Base-by-base conservation (phyloP, 1,140 invertebrate species). In the Leptinotarsa texana region DNA sequence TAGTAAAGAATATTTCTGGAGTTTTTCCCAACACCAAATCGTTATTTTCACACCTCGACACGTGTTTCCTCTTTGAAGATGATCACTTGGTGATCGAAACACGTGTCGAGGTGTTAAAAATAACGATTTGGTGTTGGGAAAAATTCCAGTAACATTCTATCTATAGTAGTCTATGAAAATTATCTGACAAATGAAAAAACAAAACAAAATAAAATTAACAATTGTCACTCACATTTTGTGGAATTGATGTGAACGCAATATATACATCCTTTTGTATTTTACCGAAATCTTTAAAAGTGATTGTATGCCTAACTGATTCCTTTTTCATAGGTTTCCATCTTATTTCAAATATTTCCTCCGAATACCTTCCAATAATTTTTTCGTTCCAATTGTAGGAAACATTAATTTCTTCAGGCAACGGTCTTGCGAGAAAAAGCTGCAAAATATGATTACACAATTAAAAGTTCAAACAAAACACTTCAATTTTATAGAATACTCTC, bases 231-330 rank as follows among this genome's bases (percentile, higher is more conserved):
- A 82, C 79, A 73, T 78, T 82, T 22, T 72, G 65, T 48, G 49
- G 27, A 13, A 74, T 42, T 33, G 80, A 73, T 83, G 91, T 91
- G 2, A 91, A 87, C 3, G 90, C 88, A 42, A 93, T 81, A 68
- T 89, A 85, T n/a, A 93, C 87, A 79, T 92, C 91, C 83, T 91
- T 90, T 79, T 90, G 89, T 18, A 91, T 88, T 51, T 42, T 70
- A 76, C 89, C 87, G 70, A 88, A 87, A 68, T 87, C 89, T 84
- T 92, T 91, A 17, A 93, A 84, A 76, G 89, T 88, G 21, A 93
- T 80, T 1, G 87, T 89, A 77, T 92, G 89, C 75, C 91, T 86
- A 79, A 89, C 89, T 4, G 88, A 84, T 22, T 89, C 89, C 68
- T 85, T 85, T 69, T 89, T 84, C 47, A 73, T 83, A 1, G 92